Conservation (phyloP, 2,113 vertebrate species). For the Fregetta grallaria region DNA sequence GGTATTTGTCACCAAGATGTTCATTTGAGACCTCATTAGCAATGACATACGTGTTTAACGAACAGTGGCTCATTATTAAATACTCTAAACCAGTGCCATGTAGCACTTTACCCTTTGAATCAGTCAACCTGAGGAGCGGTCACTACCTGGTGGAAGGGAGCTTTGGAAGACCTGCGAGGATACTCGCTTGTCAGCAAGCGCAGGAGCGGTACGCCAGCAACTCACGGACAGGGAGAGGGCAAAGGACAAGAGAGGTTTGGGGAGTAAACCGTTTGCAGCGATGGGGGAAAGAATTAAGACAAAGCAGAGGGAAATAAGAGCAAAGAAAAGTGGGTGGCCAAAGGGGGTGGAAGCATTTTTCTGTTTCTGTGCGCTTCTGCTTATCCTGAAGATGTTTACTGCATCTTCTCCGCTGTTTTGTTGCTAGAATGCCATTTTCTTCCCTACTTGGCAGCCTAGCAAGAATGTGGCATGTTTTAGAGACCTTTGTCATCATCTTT, state of each 20-base stretch:
- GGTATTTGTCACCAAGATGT: not conserved
- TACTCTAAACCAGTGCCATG: not conserved
- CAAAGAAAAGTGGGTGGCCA: not conserved
- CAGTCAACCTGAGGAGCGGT: not conserved
- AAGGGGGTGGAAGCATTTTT: not conserved
- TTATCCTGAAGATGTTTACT: not conserved
- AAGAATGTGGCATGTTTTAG: not conserved
- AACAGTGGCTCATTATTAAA: not conserved
- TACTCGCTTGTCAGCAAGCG: not conserved
- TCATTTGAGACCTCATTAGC: not conserved
- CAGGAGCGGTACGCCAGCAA: accelerated
- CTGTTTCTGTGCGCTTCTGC: not conserved
- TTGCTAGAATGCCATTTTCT: not conserved
- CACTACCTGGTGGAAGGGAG: not conserved
- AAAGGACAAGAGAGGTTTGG: not conserved
- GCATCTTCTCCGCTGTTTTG: not conserved
- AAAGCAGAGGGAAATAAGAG: not conserved
- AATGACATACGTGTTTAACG: not conserved
- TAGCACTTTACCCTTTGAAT: no score
- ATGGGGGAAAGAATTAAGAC: not conserved
- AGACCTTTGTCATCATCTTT: not conserved
- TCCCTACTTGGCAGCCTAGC: not conserved
- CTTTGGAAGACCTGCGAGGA: not conserved
- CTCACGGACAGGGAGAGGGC: not conserved
- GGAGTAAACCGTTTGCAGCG: not conserved